Evolutionary conservation across 1,140 invertebrate species (phyloP).

Genomic region (Cryptotermes secundus): DNA sequence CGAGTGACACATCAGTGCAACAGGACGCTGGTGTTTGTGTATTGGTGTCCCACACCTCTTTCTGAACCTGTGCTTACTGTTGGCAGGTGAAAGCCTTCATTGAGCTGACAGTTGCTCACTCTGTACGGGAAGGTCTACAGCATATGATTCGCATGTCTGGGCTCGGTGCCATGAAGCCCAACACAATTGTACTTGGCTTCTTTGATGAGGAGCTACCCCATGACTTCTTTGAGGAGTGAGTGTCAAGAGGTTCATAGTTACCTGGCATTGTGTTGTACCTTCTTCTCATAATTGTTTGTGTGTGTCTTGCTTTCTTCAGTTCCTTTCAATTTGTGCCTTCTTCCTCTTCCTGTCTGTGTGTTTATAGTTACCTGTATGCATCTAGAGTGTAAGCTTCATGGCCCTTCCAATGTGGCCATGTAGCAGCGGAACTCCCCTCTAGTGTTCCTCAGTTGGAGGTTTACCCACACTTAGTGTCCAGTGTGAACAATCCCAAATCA

Average conservation of each 20-base stretch:
- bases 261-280: not conserved
- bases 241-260: not conserved
- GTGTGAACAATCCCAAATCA: no score
- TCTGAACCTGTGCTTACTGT: no score
- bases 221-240: conserved; percentile 70
- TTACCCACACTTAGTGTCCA: no score
- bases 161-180: conserved; percentile 98
- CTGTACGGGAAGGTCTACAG: conserved; percentile 84
- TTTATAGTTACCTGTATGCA: no score
- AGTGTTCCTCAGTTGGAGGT: no score
- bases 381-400: no score
- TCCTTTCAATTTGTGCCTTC: no score
- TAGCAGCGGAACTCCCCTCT: not conserved
- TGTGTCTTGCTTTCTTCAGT: no score
- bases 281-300: not conserved
- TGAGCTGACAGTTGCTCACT: conserved; percentile 85
- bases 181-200: conserved; percentile 91
- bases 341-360: no score
- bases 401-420: no score
- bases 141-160: conserved; percentile 91
- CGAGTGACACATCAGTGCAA: no score
- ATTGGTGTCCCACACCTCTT: not conserved
- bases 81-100: conserved; percentile 91
- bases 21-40: not conserved
- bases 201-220: conserved; percentile 71